Base-by-base conservation (phyloP, 2,888 invertebrate genomes). In the Amaurobius ferox region DNA sequence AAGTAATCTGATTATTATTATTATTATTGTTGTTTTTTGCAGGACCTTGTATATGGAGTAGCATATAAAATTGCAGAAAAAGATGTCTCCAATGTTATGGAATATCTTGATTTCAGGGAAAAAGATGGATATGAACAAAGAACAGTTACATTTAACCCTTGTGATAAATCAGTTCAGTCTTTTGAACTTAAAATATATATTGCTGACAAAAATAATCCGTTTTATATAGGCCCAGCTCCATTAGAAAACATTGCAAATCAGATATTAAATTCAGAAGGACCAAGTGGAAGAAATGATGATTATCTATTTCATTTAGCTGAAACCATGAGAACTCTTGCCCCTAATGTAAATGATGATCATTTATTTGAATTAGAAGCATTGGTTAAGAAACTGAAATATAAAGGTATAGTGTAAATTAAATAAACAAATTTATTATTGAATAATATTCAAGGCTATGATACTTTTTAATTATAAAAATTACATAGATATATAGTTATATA, bases 251-350 rank as follows among this genome's bases (percentile, higher is more conserved):
- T 98, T 89, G 98, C 97, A 0, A 91, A 93, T 44, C 96, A 97
- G 92, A 95, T 98, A 40, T 92, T 94, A 29, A 92, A 92, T 26
- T 93, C 94, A 16, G 90, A 89, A 6, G 98, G 98, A 0, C 95
- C 96, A 0, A 98, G 98, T 91, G 98, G 98, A 0, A 91, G 94
- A 0, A 99, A 99, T 91, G 94, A 94, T 55, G 98, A 98, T 90
- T 99, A 99, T 93, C 93, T 98, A 0, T 95, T 96, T 89, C 95
- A 96, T 89, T 92, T 98, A 88, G 96, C 96, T 0, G 92, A 94
- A 66, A 94, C 96, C 0, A 95, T 97, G 95, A 93, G 95, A 81
- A 91, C 92, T 61, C 92, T 97, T 32, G 95, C 94, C 35, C 95
- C 96, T 0, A 89, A 90, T n/a, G 93, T 94, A 0, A 89, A 93